Base-by-base conservation (phyloP, 2,888 invertebrate genomes). In the Lasioglossum calceatum region DNA sequence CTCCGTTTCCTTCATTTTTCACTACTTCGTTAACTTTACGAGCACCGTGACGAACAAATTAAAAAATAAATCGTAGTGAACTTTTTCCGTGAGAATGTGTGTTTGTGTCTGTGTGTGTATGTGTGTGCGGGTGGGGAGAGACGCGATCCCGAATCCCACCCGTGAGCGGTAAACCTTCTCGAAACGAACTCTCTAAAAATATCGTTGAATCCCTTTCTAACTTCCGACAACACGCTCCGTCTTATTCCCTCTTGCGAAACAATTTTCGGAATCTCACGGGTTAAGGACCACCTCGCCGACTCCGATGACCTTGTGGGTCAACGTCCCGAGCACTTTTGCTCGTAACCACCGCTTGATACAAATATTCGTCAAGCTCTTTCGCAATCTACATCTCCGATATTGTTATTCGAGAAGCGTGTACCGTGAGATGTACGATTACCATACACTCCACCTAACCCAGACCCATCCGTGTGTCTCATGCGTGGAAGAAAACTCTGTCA, bases 31-130 rank as follows among this genome's bases (percentile, higher is more conserved):
- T 32, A 32, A 32, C 16, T 36, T 79, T 36, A 12, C 61, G 64
- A 79, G 79, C 72, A 72, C 79, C 71, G 79, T 79, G 39, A 39
- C 67, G 50, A 54, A 50, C 75, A 61, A 70, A 74, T 16, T 61
- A 27, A 64, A 67, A 74, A 39, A 64, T 47, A 74, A 47, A 47
- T 39, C 39, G 61, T 27, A 39, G 27, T 36, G 50, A 82, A 78
- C 61, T 58, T 19, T 36, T 58, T 64, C 32, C 32, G 39, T 39
- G 23, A 39, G 23, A 39, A 70, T 36, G 39, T 50, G 71, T 61
- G 10, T 0, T 19, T 1, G 19, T 47, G n/a, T n/a, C n/a, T n/a
- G 19, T 19, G 23, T 32, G 71, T 47, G 3, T 19, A 23, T 58
- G 75, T 47, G 10, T 8, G n/a, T 4, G n/a, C 1, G 58, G n/a